Percentiles rank a stretch among this genome's conserved stretches.
Conservation (phyloP, 2,113 vertebrate genomes). For the Leptodactylus fuscus region DNA sequence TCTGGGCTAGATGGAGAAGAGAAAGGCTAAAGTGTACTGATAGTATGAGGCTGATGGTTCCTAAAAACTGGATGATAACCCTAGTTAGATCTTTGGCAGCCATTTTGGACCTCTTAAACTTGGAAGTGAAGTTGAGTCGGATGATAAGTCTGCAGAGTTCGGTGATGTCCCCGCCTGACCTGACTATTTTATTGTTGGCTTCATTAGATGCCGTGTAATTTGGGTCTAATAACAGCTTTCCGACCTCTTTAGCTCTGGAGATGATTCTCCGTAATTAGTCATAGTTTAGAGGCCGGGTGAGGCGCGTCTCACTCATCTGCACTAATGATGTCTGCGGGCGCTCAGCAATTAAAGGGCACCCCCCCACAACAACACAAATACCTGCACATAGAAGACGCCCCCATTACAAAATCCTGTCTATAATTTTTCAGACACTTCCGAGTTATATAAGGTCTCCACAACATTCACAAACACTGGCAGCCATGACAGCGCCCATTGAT, state of each 20-base stretch:
- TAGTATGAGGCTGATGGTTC: no score
- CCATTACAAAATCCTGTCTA: no score
- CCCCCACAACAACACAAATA: not conserved
- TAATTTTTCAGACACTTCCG: no score
- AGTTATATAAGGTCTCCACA: no score
- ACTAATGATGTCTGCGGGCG: slow-evolving; percentile 5
- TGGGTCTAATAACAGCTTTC: not conserved
- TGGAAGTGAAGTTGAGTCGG: not conserved
- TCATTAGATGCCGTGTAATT: not conserved
- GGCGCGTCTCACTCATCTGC: not conserved
- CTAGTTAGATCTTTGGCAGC: not conserved
- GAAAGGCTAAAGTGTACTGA: no score
- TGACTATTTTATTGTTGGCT: not conserved
- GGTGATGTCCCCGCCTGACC: not conserved
- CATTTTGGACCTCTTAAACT: not conserved
- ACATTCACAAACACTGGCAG: no score
- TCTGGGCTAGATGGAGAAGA: no score
- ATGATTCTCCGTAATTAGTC: not conserved
- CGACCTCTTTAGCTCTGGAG: not conserved
- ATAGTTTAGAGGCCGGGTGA: not conserved
- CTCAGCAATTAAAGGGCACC: not conserved
- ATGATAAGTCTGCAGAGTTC: not conserved
- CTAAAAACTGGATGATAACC: no score
- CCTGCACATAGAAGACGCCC: not conserved
- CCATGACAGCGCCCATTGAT: no score